Evolutionary conservation across 2,888 invertebrate genomes (phyloP), one percentile per base, ranked within the genome.

Genomic region (Drosophila bunnanda): DNA sequence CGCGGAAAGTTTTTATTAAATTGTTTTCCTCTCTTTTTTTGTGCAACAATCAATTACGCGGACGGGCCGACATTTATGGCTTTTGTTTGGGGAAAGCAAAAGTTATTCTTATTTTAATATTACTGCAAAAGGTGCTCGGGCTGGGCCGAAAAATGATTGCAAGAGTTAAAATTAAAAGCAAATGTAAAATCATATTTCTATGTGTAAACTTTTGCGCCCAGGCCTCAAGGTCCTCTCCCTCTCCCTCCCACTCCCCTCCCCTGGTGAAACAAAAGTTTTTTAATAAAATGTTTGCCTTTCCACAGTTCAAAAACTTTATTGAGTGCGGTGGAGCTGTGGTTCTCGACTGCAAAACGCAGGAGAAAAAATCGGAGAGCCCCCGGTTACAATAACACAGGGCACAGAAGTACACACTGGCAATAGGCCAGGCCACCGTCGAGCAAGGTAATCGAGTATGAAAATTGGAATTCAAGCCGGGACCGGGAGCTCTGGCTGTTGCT

Each of bases 151-250:
- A 83, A 85, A 76, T 88, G 83, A 84, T 88, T 88, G 88, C 87
- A 85, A 86, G 85, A 86, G 85, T 86, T 86, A 86, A 88, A 85
- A 86, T 86, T 86, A 86, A 86, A 86, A 86, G 87, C 89, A 86
- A 86, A 86, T 88, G 85, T 82, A 86, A 86, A 86, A 86, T 86
- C 89, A 88, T 86, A 86, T 86, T 86, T 86, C 85, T 88, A 88
- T 86, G 87, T 86, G 84, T 83, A 85, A 85, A 83, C 89, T 86
- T 86, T 79, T 60, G 50, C 53, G 75, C 75, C 76, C 59, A 68
- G 66, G 71, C 66, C 62, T 68, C 55, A 59, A 55, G 69, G 65
- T 82, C 68, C 71, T 71, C 53, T 20, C 54, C 17, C 55, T 39
- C 25, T 20, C 48, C 15, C 34, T 46, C 28, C 30, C 55, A 36